Conservation (phyloP, 2,113 vertebrate genomes). For the Percina caprodes region DNA sequence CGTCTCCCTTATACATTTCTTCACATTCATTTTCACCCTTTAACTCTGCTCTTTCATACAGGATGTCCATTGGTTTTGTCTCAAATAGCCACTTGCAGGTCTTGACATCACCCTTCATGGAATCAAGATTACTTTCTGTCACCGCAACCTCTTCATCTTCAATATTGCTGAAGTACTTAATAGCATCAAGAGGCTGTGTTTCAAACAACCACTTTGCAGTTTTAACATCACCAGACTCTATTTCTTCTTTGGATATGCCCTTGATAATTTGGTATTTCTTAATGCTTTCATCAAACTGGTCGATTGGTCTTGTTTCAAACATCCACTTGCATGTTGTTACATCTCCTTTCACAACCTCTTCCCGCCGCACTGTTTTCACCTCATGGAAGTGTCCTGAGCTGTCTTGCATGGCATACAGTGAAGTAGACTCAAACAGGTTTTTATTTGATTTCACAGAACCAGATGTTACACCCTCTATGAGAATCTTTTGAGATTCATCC, state of each 20-base stretch:
- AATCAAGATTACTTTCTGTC: slow-evolving; percentile 72
- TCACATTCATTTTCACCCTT: slow-evolving; percentile 74
- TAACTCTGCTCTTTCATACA: slow-evolving; percentile 88
- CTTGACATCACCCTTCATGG: slow-evolving; percentile 91
- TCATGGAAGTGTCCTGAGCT: slow-evolving; percentile 90
- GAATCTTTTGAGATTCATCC: slow-evolving; percentile 86
- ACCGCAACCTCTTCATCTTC: slow-evolving; percentile 85
- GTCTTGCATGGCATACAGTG: slow-evolving; percentile 92
- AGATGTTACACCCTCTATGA: slow-evolving; percentile 87
- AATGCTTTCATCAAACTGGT: slow-evolving; percentile 91
- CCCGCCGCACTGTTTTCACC: slow-evolving; percentile 90
- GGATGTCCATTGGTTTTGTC: slow-evolving; percentile 90
- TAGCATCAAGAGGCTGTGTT: slow-evolving; percentile 92
- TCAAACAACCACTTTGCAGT: slow-evolving; percentile 96
- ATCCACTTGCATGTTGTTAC: slow-evolving; percentile 93
- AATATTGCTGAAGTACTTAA: slow-evolving; percentile 89
- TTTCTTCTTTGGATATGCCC: slow-evolving; percentile 92
- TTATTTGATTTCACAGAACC: slow-evolving; percentile 90
- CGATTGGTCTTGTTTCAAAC: slow-evolving; percentile 94
- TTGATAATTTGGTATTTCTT: slow-evolving; percentile 90
- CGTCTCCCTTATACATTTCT: slow-evolving; percentile 88
- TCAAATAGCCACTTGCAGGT: slow-evolving; percentile 94
- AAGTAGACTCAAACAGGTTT: slow-evolving; percentile 89
- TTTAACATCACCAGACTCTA: slow-evolving; percentile 92
- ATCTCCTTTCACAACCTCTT: slow-evolving; percentile 92